Conservation (phyloP, 1,140 invertebrate genomes). For the Lanistes nyassanus region DNA sequence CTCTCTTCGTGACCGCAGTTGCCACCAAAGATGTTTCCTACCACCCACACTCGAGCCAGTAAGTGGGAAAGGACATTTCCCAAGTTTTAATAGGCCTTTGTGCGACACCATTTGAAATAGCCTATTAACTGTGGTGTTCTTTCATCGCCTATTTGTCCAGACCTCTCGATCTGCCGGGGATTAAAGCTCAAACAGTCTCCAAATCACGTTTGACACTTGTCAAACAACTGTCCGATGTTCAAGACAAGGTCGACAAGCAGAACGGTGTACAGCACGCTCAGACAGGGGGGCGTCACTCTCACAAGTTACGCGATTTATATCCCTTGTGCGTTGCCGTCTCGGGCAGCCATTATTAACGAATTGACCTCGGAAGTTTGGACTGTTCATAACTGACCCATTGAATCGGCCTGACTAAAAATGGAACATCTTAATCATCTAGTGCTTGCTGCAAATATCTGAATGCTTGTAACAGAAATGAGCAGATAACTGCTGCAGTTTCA, state of each 20-base stretch:
- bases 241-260: too few relatives aligned
- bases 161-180: conserved; percentile 8
- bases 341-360: too few relatives aligned
- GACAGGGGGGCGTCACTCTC: not conserved
- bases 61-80: not conserved
- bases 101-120: conserved; percentile 14
- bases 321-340: not conserved
- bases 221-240: conserved; percentile 15
- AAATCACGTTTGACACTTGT: conserved; percentile 16
- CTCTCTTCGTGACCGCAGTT: too few relatives aligned
- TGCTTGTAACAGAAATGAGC: too few relatives aligned
- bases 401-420: too few relatives aligned
- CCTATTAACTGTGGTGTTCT: conserved; percentile 3
- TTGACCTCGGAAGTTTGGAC: too few relatives aligned
- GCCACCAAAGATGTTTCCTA: too few relatives aligned
- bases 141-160: conserved; percentile 9
- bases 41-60: too few relatives aligned
- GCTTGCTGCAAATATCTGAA: too few relatives aligned
- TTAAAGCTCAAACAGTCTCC: conserved; percentile 3
- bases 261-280: not conserved
- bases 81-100: conserved; percentile 23
- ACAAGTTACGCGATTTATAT: not conserved
- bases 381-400: too few relatives aligned
- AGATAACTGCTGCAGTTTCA: too few relatives aligned
- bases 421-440: too few relatives aligned